These are phyloP conservation scores for Sceloporus tristichus DNA, from an alignment of 2,113 vertebrate species.

Conservation along the genomic window DNA sequence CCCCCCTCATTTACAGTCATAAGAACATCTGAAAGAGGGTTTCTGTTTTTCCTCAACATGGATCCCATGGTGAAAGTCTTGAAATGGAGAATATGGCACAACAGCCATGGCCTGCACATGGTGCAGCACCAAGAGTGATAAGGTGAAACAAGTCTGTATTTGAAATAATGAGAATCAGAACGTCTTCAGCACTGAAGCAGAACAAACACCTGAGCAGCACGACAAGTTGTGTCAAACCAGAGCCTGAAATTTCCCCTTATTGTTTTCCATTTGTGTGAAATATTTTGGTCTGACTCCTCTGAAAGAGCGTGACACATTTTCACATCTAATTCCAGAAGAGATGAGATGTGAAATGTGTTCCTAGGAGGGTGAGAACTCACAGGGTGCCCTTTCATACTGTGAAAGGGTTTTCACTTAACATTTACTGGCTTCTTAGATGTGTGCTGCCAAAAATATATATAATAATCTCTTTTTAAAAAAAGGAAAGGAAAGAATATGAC, in stretches of 20 bases:
- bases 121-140: background rate
- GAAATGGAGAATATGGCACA: background rate
- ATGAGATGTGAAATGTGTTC: conserved; percentile 30
- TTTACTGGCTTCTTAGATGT: background rate
- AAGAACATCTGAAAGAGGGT: background rate
- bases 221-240: background rate
- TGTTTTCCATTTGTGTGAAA: conserved; percentile 26
- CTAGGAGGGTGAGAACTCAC: background rate
- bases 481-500: conserved; percentile 3
- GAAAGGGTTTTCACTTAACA: conserved; percentile 34
- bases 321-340: conserved; percentile 12
- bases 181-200: background rate
- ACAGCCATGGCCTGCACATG: background rate
- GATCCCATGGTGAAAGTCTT: background rate
- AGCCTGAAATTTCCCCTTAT: background rate
- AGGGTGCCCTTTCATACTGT: conserved; percentile 25
- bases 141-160: background rate
- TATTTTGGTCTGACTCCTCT: background rate
- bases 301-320: conserved; percentile 5
- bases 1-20: background rate
- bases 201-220: background rate
- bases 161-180: background rate
- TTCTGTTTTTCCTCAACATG: background rate
- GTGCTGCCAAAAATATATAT: background rate
- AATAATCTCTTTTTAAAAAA: background rate